Percentiles rank a stretch among this genome's conserved stretches.
Conservation (phyloP, 2,797 vertebrate species). For the Enoplosus armatus region DNA sequence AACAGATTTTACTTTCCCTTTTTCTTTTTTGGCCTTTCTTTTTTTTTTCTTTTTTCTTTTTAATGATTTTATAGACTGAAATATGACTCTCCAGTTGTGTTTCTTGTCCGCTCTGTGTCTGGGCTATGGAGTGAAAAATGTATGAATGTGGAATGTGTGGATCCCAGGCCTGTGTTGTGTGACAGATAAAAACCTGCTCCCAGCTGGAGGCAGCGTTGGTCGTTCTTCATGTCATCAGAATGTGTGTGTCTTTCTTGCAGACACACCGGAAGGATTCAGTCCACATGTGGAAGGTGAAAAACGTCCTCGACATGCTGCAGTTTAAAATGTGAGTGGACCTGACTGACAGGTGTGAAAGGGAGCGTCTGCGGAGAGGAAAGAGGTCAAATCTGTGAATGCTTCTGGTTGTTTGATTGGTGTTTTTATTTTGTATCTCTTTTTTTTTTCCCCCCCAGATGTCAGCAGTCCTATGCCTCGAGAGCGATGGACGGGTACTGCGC, state of each 20-base stretch:
- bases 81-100: neutral
- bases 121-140: too few relatives aligned
- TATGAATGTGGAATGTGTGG: too few relatives aligned
- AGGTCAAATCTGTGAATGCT: neutral
- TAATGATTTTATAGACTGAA: neutral
- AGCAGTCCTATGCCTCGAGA: accelerated
- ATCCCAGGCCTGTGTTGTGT: too few relatives aligned
- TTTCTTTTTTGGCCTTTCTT: too few relatives aligned
- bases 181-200: neutral
- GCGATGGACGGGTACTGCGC: conserved; percentile 8
- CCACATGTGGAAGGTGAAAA: conserved; percentile 32
- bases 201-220: neutral
- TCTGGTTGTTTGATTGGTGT: neutral
- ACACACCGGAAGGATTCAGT: neutral
- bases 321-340: conserved; percentile 65
- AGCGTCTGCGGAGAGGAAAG: neutral
- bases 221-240: neutral
- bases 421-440: neutral
- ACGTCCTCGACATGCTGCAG: conserved; percentile 44
- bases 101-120: neutral
- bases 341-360: neutral
- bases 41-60: too few relatives aligned
- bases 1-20: too few relatives aligned
- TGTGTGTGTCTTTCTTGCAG: conserved; percentile 17
- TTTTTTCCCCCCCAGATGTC: conserved; percentile 80